These are phyloP conservation scores for Hemaris fuciformis DNA, from an alignment of 2,888 invertebrate species.

Conservation along the genomic window DNA sequence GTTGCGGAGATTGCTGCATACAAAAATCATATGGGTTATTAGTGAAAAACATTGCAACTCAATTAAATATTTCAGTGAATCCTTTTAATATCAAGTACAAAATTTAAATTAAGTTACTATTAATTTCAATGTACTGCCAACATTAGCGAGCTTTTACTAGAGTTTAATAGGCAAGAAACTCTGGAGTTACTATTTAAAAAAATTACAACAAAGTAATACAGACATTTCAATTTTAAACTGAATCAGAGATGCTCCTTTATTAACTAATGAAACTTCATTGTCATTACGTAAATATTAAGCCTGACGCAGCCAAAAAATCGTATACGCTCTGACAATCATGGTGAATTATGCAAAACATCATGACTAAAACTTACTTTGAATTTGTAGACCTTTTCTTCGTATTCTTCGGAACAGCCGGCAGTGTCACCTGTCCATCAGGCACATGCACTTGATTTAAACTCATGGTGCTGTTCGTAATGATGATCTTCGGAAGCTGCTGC, in stretches of 20 bases:
- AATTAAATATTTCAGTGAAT: too few relatives aligned
- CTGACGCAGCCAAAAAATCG: not conserved
- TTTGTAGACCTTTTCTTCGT: not conserved
- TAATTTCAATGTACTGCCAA: too few relatives aligned
- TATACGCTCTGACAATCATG: not conserved
- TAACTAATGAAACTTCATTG: too few relatives aligned
- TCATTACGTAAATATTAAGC: too few relatives aligned
- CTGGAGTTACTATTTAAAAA: too few relatives aligned
- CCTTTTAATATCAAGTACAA: too few relatives aligned
- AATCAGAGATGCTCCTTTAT: too few relatives aligned
- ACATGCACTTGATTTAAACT: slow-evolving; percentile 41
- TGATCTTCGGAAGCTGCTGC: slow-evolving; percentile 65
- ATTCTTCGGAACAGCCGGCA: not conserved
- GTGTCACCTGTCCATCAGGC: not conserved
- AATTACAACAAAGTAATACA: too few relatives aligned
- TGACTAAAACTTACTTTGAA: not conserved
- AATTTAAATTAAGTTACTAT: too few relatives aligned
- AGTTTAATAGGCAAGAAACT: too few relatives aligned
- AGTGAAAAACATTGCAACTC: not conserved
- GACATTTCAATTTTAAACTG: too few relatives aligned
- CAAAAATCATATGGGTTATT: not conserved
- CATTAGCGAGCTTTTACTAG: too few relatives aligned
- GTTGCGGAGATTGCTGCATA: slow-evolving; percentile 31
- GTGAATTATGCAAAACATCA: not conserved
- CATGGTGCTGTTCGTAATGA: slow-evolving; percentile 65